Evolutionary conservation across 2,888 invertebrate species (phyloP).

Genomic region (Leptopilina syphax): DNA sequence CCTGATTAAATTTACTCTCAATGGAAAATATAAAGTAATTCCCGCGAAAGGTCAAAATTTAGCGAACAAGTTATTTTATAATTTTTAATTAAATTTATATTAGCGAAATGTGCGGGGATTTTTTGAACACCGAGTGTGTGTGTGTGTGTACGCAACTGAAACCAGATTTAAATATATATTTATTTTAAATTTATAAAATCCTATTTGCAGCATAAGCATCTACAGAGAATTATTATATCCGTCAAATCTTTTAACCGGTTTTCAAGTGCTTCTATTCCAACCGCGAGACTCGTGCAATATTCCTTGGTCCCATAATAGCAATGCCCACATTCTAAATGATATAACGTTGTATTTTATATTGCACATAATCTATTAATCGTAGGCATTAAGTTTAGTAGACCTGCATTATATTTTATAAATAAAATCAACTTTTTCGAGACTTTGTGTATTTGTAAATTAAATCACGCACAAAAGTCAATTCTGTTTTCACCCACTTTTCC

Average conservation of each 20-base stretch:
- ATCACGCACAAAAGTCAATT: neutral
- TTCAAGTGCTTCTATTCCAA: slow-evolving; percentile 13
- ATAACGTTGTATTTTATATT: neutral
- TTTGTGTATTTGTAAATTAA: neutral
- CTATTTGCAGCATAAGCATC: slow-evolving; percentile 13
- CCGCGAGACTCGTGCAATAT: slow-evolving; percentile 2
- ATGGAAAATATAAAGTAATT: neutral
- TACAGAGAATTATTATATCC: slow-evolving; percentile 22
- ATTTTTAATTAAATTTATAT: neutral
- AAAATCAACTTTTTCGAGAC: no score
- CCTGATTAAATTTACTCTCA: neutral
- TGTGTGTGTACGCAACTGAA: neutral
- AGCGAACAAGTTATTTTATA: neutral
- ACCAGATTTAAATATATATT: slow-evolving; percentile 8
- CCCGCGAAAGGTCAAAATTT: neutral
- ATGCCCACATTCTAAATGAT: slow-evolving; percentile 17
- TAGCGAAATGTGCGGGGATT: neutral
- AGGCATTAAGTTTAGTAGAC: neutral
- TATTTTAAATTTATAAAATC: slow-evolving; percentile 18
- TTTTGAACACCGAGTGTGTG: slow-evolving; percentile 6
- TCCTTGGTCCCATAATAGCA: neutral
- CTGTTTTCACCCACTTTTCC: slow-evolving; percentile 5
- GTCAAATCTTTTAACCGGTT: slow-evolving; percentile 25
- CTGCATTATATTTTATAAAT: neutral
- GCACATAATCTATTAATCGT: slow-evolving; percentile 6